Base-by-base conservation (phyloP, 2,888 invertebrate species). In the Dryadula phaetusa region DNA sequence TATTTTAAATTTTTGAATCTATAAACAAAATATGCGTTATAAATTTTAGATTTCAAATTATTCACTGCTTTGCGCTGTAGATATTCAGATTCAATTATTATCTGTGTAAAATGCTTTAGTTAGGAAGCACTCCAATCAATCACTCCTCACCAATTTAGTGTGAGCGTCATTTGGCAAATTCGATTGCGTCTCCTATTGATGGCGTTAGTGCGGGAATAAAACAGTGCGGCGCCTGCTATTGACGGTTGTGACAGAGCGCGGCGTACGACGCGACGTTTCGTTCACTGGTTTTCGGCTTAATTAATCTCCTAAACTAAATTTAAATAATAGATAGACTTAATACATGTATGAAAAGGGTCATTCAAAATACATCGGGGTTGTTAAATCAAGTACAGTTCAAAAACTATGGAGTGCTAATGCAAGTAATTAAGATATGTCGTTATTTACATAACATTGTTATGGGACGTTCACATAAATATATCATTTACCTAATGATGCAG, bases 91-190 rank as follows among this genome's bases (percentile, higher is more conserved):
- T 83, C 80, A 82, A 88, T 87, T 86, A 88, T 85, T 80, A 77
- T 76, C 77, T 71, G 75, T 78, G 80, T 83, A 83, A 85, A 87
- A 86, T 83, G 80, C 82, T 85, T 85, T 83, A 79, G 81, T 79
- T 72, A 77, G 79, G 77, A 22, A 82, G 76, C 84, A 78, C 84
- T 88, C 83, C 86, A 85, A 90, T 89, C 88, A 89, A 88, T 90
- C 88, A 88, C 85, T 87, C 83, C 85, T 84, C 82, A 85, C 81
- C 85, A 89, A 87, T 90, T 88, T 85, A 85, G 86, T 82, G 81
- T 85, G 86, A 86, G 81, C 85, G 85, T 89, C 85, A 87, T 89
- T 90, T 90, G 83, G 86, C 84, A 86, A 88, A 88, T 87, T 88
- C 84, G 87, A 91, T 91, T 88, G 85, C 86, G 83, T 86, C 81